Conservation (phyloP, 2,797 vertebrate genomes). For the Pseudochirops corinnae region DNA sequence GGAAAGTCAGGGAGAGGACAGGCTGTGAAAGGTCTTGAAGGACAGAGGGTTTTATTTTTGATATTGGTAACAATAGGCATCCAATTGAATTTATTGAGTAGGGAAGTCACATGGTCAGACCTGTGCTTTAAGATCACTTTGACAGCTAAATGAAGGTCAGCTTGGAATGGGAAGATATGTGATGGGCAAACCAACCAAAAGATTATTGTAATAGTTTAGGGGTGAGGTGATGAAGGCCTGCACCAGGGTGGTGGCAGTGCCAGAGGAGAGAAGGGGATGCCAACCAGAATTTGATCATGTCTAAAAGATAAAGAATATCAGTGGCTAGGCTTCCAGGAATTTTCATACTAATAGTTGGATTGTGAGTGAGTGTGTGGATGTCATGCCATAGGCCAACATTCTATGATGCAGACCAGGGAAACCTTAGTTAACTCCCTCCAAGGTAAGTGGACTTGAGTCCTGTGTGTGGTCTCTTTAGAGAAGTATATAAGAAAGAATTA, state of each 20-base stretch:
- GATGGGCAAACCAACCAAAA: background rate
- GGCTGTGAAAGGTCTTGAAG: background rate
- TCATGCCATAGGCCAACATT: background rate
- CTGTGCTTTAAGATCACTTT: background rate
- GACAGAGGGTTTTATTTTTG: background rate
- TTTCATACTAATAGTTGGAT: background rate
- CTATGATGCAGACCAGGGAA: background rate
- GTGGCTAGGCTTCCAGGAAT: background rate
- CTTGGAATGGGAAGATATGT: background rate
- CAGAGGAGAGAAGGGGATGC: background rate
- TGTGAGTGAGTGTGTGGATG: background rate
- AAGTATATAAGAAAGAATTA: background rate
- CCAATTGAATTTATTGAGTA: background rate
- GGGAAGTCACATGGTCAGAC: background rate
- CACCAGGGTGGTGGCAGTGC: background rate
- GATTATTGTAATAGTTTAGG: background rate
- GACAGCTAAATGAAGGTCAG: background rate
- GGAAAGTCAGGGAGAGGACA: background rate
- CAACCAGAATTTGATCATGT: background rate
- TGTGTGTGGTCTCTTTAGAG: background rate
- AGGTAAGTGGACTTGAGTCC: background rate
- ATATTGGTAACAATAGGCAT: background rate
- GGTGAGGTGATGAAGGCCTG: background rate
- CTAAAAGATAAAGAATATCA: background rate
- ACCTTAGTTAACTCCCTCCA: background rate